Conservation (phyloP, 2,113 vertebrate species). For the Poicephalus meyeri region DNA sequence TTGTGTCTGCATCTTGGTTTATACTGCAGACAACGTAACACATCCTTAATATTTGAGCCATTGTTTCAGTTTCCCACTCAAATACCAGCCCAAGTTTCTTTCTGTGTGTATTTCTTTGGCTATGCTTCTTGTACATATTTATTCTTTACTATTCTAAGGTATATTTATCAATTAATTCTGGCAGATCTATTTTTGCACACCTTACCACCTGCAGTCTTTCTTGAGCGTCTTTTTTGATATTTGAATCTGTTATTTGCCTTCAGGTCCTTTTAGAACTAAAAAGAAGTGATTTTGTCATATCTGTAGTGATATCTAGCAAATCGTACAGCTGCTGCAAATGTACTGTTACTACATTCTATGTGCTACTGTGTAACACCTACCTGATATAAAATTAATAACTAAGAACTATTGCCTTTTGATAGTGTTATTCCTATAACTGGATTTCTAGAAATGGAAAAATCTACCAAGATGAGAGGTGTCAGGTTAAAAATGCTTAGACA, state of each 20-base stretch:
- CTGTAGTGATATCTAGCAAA: neutral
- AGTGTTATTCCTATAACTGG: neutral
- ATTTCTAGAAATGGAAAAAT: neutral
- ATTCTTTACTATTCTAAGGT: neutral
- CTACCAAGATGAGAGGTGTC: neutral
- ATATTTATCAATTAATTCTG: neutral
- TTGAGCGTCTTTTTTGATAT: neutral
- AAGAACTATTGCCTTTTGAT: neutral
- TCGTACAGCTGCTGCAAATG: neutral
- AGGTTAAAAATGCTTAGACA: neutral
- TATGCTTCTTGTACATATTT: neutral
- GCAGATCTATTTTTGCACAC: neutral
- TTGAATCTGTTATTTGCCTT: neutral
- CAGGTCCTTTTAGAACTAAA: neutral
- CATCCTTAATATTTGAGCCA: neutral
- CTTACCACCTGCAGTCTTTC: neutral
- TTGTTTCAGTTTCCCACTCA: neutral
- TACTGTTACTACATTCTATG: fast-evolving
- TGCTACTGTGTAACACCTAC: neutral
- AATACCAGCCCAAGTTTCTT: neutral
- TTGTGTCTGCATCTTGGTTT: neutral
- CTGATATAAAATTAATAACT: neutral
- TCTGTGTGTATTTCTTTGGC: neutral
- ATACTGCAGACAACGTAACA: neutral
- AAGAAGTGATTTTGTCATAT: neutral